Evolutionary conservation across 1,140 invertebrate species (phyloP).

Genomic region (Drosophila lacertosa): DNA sequence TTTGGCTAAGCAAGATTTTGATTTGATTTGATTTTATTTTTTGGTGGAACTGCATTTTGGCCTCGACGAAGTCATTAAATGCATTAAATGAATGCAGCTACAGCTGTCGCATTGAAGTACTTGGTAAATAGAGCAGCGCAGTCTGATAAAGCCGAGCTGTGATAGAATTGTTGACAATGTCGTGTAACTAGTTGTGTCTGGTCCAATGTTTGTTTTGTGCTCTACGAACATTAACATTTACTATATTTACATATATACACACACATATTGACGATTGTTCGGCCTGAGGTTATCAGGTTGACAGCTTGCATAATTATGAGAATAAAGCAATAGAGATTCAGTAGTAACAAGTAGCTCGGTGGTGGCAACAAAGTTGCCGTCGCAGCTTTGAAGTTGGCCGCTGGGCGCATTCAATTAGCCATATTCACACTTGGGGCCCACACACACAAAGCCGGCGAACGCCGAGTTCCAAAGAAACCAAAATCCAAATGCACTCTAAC

Average conservation of each 20-base stretch:
- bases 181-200: constrained; percentile 38
- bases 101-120: constrained; percentile 76
- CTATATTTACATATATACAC: too few relatives aligned
- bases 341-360: constrained; percentile 13
- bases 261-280: not conserved
- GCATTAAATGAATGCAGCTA: constrained; percentile 26
- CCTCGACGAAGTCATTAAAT: constrained; percentile 26
- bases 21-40: too few relatives aligned
- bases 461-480: constrained; percentile 62
- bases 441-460: constrained; percentile 46
- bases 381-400: constrained; percentile 68
- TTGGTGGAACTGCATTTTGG: too few relatives aligned
- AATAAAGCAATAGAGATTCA: constrained; percentile 55
- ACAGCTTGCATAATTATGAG: constrained; percentile 7
- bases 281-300: not conserved
- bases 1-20: constrained; percentile 63
- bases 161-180: constrained; percentile 68
- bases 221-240: constrained; percentile 18
- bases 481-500: constrained; percentile 30
- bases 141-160: constrained; percentile 46
- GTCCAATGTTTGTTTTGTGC: constrained; percentile 40
- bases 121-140: constrained; percentile 62
- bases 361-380: constrained; percentile 58
- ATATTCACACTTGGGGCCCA: constrained; percentile 58
- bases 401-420: constrained; percentile 64